Percentiles rank a stretch among this genome's conserved stretches.
These are phyloP conservation scores for Loris lydekkerianus DNA, from an alignment of 2,797 vertebrate genomes.

Conservation along the genomic window DNA sequence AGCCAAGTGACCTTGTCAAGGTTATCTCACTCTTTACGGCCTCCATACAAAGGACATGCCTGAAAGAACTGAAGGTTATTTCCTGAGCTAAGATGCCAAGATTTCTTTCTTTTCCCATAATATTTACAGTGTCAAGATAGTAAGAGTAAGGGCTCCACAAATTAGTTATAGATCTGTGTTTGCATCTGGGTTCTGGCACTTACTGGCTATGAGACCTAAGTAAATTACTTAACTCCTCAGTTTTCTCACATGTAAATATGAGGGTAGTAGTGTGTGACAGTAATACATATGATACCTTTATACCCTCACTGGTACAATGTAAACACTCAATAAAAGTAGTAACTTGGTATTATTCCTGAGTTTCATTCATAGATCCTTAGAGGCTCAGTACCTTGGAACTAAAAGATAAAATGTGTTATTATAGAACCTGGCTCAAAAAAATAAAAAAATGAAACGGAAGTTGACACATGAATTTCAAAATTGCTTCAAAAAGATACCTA, in stretches of 20 bases:
- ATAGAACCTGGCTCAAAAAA: background rate
- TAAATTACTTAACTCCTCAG: slow-evolving; percentile 49
- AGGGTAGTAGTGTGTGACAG: background rate
- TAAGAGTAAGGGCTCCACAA: slow-evolving; percentile 2
- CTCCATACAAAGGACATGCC: slow-evolving; percentile 8
- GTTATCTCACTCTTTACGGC: slow-evolving; percentile 22
- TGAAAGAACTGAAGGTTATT: slow-evolving; percentile 17
- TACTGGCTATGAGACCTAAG: background rate
- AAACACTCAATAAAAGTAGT: slow-evolving; percentile 46
- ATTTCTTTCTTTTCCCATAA: background rate
- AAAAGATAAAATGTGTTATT: background rate
- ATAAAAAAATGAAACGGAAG: too few relatives aligned
- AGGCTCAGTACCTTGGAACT: slow-evolving; percentile 26
- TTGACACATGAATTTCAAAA: slow-evolving; percentile 57
- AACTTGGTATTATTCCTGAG: background rate
- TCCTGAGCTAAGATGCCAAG: slow-evolving; percentile 12
- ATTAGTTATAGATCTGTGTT: background rate
- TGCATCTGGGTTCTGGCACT: slow-evolving; percentile 54
- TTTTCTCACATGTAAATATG: slow-evolving; percentile 47
- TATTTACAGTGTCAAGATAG: slow-evolving; percentile 17
- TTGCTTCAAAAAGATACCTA: background rate
- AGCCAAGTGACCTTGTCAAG: slow-evolving; percentile 56
- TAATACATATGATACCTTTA: slow-evolving; percentile 17
- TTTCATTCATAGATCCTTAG: slow-evolving; percentile 2
- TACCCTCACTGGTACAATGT: background rate